phyloP scores from a whole-genome alignment of 2,888 invertebrate genomes.

The Dascillus cervinus region DNA sequence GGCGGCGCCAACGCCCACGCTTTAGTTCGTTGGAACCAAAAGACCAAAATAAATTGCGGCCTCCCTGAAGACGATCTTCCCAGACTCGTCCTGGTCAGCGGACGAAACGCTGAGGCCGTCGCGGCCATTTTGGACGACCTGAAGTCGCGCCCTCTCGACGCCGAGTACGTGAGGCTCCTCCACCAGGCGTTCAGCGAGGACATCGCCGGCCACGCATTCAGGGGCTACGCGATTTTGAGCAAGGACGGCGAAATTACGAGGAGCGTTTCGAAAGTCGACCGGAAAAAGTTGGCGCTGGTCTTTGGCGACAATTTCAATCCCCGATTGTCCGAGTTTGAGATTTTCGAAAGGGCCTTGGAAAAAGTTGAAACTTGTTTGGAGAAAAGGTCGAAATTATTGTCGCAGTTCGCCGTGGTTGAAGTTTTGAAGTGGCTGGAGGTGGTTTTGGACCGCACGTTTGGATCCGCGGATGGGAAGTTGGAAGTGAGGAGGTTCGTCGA shows the following conservation, averaged over 20 bases:
- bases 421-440: slow-evolving; percentile 45
- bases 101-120: slow-evolving; percentile 72
- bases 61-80: slow-evolving; percentile 59
- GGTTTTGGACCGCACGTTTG: slow-evolving; percentile 23
- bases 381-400: too few species aligned
- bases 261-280: background rate
- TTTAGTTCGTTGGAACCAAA: slow-evolving; percentile 53
- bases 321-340: background rate
- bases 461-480: slow-evolving; percentile 86
- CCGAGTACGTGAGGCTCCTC: slow-evolving; percentile 50
- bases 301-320: background rate
- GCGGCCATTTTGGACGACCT: slow-evolving; percentile 56
- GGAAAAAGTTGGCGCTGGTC: background rate
- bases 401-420: slow-evolving; percentile 45
- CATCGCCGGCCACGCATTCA: background rate
- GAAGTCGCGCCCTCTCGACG: slow-evolving; percentile 53
- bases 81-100: slow-evolving; percentile 65
- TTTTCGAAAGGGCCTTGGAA: too few species aligned
- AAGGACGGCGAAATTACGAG: slow-evolving; percentile 1
- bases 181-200: slow-evolving; percentile 7
- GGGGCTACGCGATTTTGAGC: background rate
- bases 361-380: too few species aligned
- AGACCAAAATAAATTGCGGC: slow-evolving; percentile 51
- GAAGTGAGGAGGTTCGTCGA: too few species aligned
- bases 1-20: slow-evolving; percentile 82